phyloP scores from a whole-genome alignment of 2,888 invertebrate genomes.

The Dexiosoma caninum region DNA sequence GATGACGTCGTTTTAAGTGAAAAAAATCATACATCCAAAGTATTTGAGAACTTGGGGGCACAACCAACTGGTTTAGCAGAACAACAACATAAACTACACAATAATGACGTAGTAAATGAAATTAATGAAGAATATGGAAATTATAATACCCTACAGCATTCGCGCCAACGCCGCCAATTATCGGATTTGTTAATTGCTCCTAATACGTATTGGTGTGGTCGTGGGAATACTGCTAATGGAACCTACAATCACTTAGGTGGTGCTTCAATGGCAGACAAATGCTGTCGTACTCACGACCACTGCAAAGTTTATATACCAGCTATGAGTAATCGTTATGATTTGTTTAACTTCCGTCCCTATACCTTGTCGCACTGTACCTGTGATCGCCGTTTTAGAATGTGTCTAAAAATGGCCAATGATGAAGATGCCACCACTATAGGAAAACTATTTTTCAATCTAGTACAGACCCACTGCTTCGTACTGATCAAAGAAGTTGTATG shows the following conservation, averaged over 20 bases:
- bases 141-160: conserved; percentile 33
- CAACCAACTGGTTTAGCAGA: conserved; percentile 49
- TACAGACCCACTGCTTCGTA: conserved; percentile 95
- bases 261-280: conserved; percentile 89
- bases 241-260: conserved; percentile 90
- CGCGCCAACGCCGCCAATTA: conserved; percentile 72
- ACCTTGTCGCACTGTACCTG: conserved; percentile 95
- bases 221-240: conserved; percentile 86
- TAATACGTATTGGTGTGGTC: conserved; percentile 96
- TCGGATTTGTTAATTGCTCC: conserved; percentile 87
- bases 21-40: conserved; percentile 9
- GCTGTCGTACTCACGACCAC: conserved; percentile 92
- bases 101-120: conserved; percentile 16
- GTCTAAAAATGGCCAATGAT: conserved; percentile 91
- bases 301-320: conserved; percentile 92
- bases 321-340: conserved; percentile 89
- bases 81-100: not conserved
- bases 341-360: conserved; percentile 93
- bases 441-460: conserved; percentile 95
- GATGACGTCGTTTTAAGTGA: conserved; percentile 63
- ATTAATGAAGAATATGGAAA: conserved; percentile 4
- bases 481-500: conserved; percentile 89
- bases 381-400: conserved; percentile 93
- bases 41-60: conserved; percentile 52
- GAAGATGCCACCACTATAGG: conserved; percentile 93